These are phyloP conservation scores for Corella eumyota DNA, from an alignment of 23 tunicate species.

Conservation along the genomic window DNA sequence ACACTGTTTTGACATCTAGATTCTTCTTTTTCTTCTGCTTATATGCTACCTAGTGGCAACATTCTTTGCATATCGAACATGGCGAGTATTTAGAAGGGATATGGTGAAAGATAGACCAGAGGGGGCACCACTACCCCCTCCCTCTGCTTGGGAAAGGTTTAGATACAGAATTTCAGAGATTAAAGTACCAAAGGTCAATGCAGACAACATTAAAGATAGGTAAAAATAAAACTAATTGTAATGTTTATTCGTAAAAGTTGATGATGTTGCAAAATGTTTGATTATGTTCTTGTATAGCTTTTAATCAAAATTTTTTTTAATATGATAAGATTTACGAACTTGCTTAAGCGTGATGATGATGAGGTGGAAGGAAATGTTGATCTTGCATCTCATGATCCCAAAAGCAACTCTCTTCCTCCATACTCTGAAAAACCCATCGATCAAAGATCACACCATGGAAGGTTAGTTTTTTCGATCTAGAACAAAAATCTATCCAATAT, in stretches of 20 bases:
- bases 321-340: background rate
- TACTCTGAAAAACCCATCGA: background rate
- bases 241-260: no score
- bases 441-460: constrained; percentile 10
- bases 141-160: constrained; percentile 52
- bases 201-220: constrained; percentile 5
- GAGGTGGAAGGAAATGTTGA: constrained; percentile 8
- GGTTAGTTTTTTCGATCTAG: background rate
- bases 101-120: constrained; percentile 26
- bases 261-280: no score
- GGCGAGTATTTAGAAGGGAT: constrained; percentile 56
- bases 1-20: constrained; percentile 2
- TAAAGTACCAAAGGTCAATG: constrained; percentile 14
- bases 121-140: constrained; percentile 20
- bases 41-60: constrained; percentile 38
- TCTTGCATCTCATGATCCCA: background rate
- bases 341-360: constrained; percentile 5
- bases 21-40: constrained; percentile 33
- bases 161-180: constrained; percentile 34
- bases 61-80: constrained; percentile 58
- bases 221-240: constrained; percentile 2
- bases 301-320: background rate
- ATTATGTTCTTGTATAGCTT: no score
- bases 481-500: no score
- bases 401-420: background rate